Evolutionary conservation across 2,888 invertebrate species (phyloP), one percentile per base, ranked within the genome.

Genomic region (Magallana nippona): DNA sequence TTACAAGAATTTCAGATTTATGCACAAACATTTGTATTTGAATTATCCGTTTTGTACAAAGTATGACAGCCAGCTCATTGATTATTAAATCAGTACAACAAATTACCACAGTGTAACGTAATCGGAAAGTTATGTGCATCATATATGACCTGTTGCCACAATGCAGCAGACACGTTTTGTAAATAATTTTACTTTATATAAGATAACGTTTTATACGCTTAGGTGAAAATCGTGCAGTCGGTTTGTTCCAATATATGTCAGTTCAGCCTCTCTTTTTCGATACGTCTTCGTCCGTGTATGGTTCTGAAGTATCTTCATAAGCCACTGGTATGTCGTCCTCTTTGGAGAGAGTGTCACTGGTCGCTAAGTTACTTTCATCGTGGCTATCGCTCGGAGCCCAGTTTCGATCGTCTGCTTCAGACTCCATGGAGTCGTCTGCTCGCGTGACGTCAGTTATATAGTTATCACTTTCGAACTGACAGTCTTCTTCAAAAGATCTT

Each of bases 381-480:
- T 63, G n/a, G 22, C 63, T 63, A 22, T 63, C 63, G 15, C 27
- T 22, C 27, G 63, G 63, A 63, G 22, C 22, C 63, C 63, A 63
- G 22, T 22, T 63, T 3, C 63, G 19, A 27, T 63, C 63, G 22
- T 63, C 63, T 22, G 63, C 19, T 63, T 63, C 63, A 27, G 63
- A 63, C 13, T 63, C 63, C 63, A 63, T 13, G 1, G 63, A 63
- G 63, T 63, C 63, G 63, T 63, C 63, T 63, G 63, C 63, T 22
- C 63, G n/a, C 19, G 19, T 63, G 19, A 44, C 44, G 32, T 81
- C 22, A 32, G 57, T 81, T 32, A 60, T 55, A 44, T 55, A 19
- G 17, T 62, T 19, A 81, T 62, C 81, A 60, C 62, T 81, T 62
- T 81, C 63, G 11, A 60, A 55, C n/a, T 58, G 58, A n/a, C 19